Evolutionary conservation across 2,113 vertebrate genomes (phyloP).

Genomic region (Chascanopsetta lugubris): DNA sequence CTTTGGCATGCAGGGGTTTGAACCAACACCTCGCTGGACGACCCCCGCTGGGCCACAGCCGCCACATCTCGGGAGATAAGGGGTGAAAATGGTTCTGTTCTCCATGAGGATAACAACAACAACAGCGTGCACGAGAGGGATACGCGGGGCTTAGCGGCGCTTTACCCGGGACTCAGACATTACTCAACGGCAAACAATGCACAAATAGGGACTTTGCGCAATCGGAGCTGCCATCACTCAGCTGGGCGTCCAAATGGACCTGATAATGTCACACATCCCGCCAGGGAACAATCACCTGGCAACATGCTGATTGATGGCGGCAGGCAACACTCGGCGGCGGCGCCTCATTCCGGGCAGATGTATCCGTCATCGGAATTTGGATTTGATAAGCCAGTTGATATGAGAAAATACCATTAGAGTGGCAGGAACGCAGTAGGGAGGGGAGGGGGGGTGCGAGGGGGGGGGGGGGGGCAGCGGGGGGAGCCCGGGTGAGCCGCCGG

Average conservation of each 20-base stretch:
- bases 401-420: slow-evolving; percentile 67
- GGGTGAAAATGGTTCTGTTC: slow-evolving; percentile 27
- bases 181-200: slow-evolving; percentile 17
- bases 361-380: slow-evolving; percentile 77
- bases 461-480: slow-evolving; percentile 51
- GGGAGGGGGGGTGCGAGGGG: slow-evolving; percentile 39
- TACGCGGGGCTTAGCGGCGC: slow-evolving; percentile 12
- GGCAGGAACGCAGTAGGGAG: slow-evolving; percentile 53
- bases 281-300: slow-evolving; percentile 70
- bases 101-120: background rate
- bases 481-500: slow-evolving; percentile 27
- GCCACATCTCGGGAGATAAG: slow-evolving; percentile 2
- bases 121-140: slow-evolving; percentile 4
- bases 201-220: slow-evolving; percentile 66
- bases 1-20: background rate
- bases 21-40: background rate
- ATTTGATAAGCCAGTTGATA: slow-evolving; percentile 72
- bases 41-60: background rate
- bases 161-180: slow-evolving; percentile 26
- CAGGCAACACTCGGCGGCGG: slow-evolving; percentile 49
- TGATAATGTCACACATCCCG: slow-evolving; percentile 69
- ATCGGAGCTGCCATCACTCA: slow-evolving; percentile 63
- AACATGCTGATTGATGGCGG: slow-evolving; percentile 74
- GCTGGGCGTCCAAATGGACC: slow-evolving; percentile 67
- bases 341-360: slow-evolving; percentile 65